Conservation (phyloP, 2,113 vertebrate species). For the Eclectus roratus region DNA sequence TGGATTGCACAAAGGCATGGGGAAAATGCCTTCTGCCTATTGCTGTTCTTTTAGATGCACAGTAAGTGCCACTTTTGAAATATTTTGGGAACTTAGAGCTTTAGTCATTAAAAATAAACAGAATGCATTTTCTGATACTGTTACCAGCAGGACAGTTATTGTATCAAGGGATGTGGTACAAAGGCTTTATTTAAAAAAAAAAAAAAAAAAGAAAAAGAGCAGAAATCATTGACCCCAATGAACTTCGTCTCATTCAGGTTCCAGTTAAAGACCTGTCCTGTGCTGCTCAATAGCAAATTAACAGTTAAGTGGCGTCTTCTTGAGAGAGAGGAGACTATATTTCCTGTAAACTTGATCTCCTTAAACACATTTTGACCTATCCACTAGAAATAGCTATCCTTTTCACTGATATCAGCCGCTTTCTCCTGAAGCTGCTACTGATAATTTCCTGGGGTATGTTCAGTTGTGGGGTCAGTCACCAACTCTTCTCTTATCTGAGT, state of each 20-base stretch:
- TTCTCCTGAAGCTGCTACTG: not conserved
- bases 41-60: not conserved
- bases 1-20: not conserved
- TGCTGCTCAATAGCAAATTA: not conserved
- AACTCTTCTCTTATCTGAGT: accelerated
- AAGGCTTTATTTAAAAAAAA: not conserved
- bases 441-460: accelerated
- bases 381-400: not conserved
- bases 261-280: not conserved
- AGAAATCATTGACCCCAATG: not conserved
- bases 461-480: not conserved
- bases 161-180: not conserved
- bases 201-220: not conserved
- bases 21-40: not conserved
- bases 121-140: not conserved
- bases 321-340: not conserved
- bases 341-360: not conserved
- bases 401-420: not conserved
- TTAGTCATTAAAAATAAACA: not conserved
- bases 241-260: not conserved
- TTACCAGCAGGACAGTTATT: not conserved
- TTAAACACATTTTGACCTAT: not conserved
- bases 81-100: not conserved
- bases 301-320: not conserved
- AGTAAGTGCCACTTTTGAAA: not conserved